Conservation (phyloP, 2,888 invertebrate genomes). For the Cyclophora punctaria region DNA sequence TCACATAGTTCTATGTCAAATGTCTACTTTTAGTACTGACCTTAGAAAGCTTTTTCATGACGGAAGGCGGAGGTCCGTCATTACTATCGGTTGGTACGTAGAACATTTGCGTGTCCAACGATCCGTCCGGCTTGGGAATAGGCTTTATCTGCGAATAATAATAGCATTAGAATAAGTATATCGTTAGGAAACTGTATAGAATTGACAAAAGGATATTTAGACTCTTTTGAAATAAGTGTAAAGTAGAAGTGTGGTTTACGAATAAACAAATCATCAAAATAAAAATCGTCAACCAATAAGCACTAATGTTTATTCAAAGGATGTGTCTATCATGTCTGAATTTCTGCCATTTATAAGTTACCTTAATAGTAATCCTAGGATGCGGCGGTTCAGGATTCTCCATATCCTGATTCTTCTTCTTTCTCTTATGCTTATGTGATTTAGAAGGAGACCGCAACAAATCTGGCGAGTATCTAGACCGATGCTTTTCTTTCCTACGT, state of each 20-base stretch:
- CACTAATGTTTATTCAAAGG: no score
- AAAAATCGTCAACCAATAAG: no score
- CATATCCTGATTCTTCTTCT: conserved; percentile 84
- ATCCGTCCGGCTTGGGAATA: conserved; percentile 85
- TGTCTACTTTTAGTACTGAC: conserved; percentile 21
- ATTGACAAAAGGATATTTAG: no score
- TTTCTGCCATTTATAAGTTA: conserved; percentile 27
- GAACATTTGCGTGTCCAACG: conserved; percentile 84
- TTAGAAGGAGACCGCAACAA: conserved; percentile 78
- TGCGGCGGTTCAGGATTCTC: conserved; percentile 73
- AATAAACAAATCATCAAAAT: no score
- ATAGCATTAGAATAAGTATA: no score
- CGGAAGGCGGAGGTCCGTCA: conserved; percentile 67
- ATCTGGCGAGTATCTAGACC: conserved; percentile 82
- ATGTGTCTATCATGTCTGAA: no score
- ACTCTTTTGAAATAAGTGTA: no score
- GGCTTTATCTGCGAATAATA: conserved; percentile 78
- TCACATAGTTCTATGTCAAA: background rate
- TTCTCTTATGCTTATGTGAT: conserved; percentile 86
- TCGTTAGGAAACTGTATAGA: no score
- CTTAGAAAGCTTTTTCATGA: conserved; percentile 58
- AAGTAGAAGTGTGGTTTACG: no score
- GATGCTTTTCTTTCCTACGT: conserved; percentile 84
- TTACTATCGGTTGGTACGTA: conserved; percentile 82
- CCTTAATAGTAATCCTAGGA: conserved; percentile 88